Base-by-base conservation (phyloP, 2,888 invertebrate genomes). In the Epicampocera succincta region DNA sequence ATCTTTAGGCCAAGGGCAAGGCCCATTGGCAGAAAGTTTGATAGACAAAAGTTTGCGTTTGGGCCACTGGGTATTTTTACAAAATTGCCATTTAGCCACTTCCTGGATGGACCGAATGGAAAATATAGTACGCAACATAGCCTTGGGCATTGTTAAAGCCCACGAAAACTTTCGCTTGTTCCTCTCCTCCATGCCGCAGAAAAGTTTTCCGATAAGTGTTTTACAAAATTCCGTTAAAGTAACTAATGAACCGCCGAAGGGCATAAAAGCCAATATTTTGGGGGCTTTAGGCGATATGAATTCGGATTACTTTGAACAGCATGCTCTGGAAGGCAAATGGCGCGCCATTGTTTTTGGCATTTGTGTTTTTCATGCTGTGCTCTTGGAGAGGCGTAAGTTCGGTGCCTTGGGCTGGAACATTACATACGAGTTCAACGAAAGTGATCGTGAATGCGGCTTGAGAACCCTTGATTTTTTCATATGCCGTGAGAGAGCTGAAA, bases 391-490 rank as follows among this genome's bases (percentile, higher is more conserved):
- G 52, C 95, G 96, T 85, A 98, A 97, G 89, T 98, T 97, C 89
- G 98, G 98, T 0, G 95, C 98, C 0, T 88, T 94, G 0, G 98
- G 98, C 0, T 98, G 98, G 97, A 98, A 98, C 90, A 97, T 97
- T 80, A 93, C 95, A 0, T 98, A 98, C 87, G 97, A 97, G 88
- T 98, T 98, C 89, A 98, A 96, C 89, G 97, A 97, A 88, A 97
- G 96, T 86, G 98, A 98, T 90, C 93, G 98, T 46, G 95, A 97
- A 85, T 98, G 98, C 89, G 97, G 97, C 1, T 93, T 97, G 84
- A 93, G 95, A 84, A 98, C 97, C 84, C 91, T 98, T 69, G 95
- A 96, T 88, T 95, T 97, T 93, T 97, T 96, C 89, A 97, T 97
- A 87, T 92, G 92, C 82, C 90, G 90, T 11, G 86, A 88, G 29